phyloP scores from a whole-genome alignment of 2,888 invertebrate species.

The Strigamia maritima region DNA sequence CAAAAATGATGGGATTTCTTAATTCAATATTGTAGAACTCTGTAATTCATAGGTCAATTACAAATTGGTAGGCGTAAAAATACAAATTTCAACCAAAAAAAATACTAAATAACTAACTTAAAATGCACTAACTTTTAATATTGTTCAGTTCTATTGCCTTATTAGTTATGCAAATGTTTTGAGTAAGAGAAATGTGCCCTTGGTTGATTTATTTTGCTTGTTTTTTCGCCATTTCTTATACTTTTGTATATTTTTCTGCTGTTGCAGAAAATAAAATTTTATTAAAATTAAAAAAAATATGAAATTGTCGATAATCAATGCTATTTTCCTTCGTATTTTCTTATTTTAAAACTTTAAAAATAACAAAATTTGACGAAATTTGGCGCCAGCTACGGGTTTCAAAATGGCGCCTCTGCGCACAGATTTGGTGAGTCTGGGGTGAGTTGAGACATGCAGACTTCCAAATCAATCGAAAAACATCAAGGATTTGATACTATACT shows the following conservation, averaged over 20 bases:
- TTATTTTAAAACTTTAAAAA: too few relatives aligned
- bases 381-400: too few relatives aligned
- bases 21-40: not conserved
- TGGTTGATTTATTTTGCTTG: not conserved
- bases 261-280: not conserved
- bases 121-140: not conserved
- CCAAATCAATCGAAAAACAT: not conserved
- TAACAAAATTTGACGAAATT: too few relatives aligned
- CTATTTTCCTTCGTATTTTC: too few relatives aligned
- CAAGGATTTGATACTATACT: not conserved
- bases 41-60: not conserved
- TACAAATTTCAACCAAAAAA: not conserved
- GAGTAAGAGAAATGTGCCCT: not conserved
- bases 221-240: not conserved
- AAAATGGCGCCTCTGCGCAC: too few relatives aligned
- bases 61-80: not conserved
- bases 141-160: not conserved
- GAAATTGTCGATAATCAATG: too few relatives aligned
- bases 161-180: not conserved
- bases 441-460: too few relatives aligned
- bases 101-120: not conserved
- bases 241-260: not conserved
- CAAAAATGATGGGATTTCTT: not conserved
- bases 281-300: too few relatives aligned
- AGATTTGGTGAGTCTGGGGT: too few relatives aligned